Evolutionary conservation across 2,888 invertebrate genomes (phyloP), one percentile per base, ranked within the genome.

Genomic region (Odontothrips loti): DNA sequence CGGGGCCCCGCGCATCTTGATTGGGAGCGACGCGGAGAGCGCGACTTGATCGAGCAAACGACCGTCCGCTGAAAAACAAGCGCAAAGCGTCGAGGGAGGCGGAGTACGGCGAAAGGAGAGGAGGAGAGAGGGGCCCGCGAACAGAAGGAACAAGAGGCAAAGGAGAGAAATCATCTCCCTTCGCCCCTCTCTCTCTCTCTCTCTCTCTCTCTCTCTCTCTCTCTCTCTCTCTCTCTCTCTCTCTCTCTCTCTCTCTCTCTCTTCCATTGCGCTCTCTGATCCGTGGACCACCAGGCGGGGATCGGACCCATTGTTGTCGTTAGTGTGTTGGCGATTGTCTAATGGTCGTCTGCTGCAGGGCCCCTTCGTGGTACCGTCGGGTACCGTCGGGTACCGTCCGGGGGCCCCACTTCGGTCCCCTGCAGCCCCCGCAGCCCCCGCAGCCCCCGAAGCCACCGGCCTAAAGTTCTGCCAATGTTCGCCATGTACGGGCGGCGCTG

Each of bases 1-100:
- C 27, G 27, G 34, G 34, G 2, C 34, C 34, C 34, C 34, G 34
- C 34, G 23, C 68, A 75, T 75, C 68, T 75, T 75, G 68, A 75
- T 75, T 75, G 68, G 68, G 27, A 15, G 20, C 58, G 17, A 58
- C 17, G 58, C 20, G 58, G n/a, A n/a, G 20, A 27, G 68, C 68
- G 23, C 68, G 68, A 75, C 23, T 75, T 75, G 68, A 75, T 75
- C 68, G 68, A 75, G 68, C 68, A 75, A 75, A 75, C 68, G 68
- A 75, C 68, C 23, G 23, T 75, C 68, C 68, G 68, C n/a, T 75
- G 23, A 75, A 75, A 75, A 75, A 75, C 68, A 75, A 75, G 68
- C n/a, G 23, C n/a, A 75, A 27, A 68, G 68, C 20, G 68, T n/a
- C 23, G 68, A 75, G 68, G 9, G 68, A 9, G 27, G 12, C 27